Base-by-base conservation (phyloP, 2,888 invertebrate species). In the Tetragonisca angustula region DNA sequence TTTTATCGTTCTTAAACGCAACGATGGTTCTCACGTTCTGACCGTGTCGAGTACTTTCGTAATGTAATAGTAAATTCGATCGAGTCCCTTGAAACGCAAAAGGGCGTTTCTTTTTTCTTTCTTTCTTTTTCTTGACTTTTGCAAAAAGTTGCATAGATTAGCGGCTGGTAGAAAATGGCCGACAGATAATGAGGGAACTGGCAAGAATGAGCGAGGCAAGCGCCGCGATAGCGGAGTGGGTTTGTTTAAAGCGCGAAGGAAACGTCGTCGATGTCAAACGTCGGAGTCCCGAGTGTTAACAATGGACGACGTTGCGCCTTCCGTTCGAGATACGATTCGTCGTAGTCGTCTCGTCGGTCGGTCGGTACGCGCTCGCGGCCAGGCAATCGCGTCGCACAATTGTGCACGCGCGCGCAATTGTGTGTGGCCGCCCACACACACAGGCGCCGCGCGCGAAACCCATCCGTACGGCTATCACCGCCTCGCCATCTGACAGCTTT, bases 261-360 rank as follows among this genome's bases (percentile, higher is more conserved):
- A 93, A 93, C 92, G 91, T 92, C 92, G 92, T 84, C 91, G 91
- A 92, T 92, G 94, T 93, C 92, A 93, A 93, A 91, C 91, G 91
- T 89, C 90, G 90, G 74, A 75, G 76, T 90, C 85, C 65, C 24
- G 32, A 81, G 85, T 86, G 91, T 92, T 43, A 91, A 94, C 94
- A 94, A 94, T 93, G 90, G 91, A 78, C 86, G 91, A 84, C 87
- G 90, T 90, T 88, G 91, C 88, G 91, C 91, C 91, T 93, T 94
- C 94, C 94, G 94, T 91, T 93, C 79, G 91, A 92, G 94, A 94
- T 94, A 94, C 90, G 92, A 94, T 94, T 94, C 89, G 90, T 85
- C 80, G 84, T 78, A 71, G 82, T 85, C 80, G 81, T 80, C 82
- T 73, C 81, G 80, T 64, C 83, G 69, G 72, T 74, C 64, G 72